Evolutionary conservation across 2,113 vertebrate species (phyloP).

Genomic region (Rhinogobius similis): DNA sequence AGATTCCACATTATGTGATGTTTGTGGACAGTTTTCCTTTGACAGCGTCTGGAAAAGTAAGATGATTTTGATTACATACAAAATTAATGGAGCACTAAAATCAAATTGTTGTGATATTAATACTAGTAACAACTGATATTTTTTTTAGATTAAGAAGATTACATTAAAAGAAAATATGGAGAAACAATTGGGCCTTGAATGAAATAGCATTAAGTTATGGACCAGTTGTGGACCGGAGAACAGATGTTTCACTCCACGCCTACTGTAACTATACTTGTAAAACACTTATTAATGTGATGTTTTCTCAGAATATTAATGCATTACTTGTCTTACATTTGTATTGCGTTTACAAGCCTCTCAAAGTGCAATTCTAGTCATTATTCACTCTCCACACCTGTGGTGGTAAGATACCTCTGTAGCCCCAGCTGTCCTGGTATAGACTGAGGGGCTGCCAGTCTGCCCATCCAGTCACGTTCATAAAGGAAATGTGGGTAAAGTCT

Average conservation of each 20-base stretch:
- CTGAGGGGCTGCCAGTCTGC: no score
- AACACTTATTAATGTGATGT: not conserved
- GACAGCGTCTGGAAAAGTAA: conserved; percentile 90
- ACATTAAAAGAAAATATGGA: conserved; percentile 54
- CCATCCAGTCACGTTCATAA: no score
- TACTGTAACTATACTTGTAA: no score
- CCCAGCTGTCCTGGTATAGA: no score
- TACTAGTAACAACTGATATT: no score
- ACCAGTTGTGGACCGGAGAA: not conserved
- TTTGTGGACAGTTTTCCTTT: conserved; percentile 86
- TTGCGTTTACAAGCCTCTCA: no score
- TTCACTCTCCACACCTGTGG: no score
- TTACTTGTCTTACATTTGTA: no score
- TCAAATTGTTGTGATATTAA: not conserved
- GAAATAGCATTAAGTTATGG: no score
- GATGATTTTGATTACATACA: not conserved
- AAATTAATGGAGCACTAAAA: not conserved
- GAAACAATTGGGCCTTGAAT: conserved; percentile 51
- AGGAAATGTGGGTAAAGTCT: no score
- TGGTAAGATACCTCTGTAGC: no score
- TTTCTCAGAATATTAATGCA: not conserved
- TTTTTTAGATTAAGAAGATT: conserved; percentile 65
- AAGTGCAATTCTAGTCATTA: no score
- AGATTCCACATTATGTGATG: conserved; percentile 87
- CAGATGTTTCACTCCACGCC: not conserved